Percentiles rank a stretch among this genome's conserved stretches.
phyloP scores from a whole-genome alignment of 2,888 invertebrate genomes.

The Diadegma fenestrale region DNA sequence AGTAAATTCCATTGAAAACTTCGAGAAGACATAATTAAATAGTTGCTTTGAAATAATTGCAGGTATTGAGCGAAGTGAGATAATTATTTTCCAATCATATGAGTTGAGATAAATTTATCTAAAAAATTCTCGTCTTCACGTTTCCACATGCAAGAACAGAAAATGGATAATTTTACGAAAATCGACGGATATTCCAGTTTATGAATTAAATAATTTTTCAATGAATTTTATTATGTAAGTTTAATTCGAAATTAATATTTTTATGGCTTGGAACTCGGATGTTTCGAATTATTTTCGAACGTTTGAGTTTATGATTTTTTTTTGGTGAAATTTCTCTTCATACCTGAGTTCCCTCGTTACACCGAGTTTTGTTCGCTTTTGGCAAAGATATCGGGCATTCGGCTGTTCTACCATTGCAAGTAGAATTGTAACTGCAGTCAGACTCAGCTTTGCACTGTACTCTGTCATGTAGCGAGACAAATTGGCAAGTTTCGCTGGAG shows the following conservation, averaged over 20 bases:
- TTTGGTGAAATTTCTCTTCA: slow-evolving; percentile 71
- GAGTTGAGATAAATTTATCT: background rate
- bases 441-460: slow-evolving; percentile 93
- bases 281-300: no score
- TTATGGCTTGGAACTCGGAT: background rate
- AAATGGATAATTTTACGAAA: no score
- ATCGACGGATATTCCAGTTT: background rate
- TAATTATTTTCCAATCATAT: background rate
- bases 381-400: slow-evolving; percentile 95
- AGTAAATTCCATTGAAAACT: background rate
- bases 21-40: background rate
- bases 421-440: slow-evolving; percentile 95
- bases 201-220: background rate
- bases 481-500: slow-evolving; percentile 91
- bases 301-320: background rate
- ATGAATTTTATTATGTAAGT: background rate
- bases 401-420: slow-evolving; percentile 94
- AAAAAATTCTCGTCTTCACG: no score
- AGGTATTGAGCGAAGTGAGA: background rate
- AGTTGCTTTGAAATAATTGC: background rate
- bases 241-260: background rate
- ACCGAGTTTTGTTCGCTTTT: slow-evolving; percentile 95
- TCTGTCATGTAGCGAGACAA: slow-evolving; percentile 88
- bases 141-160: no score
- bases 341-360: slow-evolving; percentile 95